phyloP scores from a whole-genome alignment of 1,140 invertebrate genomes.

The Drosophila repleta region DNA sequence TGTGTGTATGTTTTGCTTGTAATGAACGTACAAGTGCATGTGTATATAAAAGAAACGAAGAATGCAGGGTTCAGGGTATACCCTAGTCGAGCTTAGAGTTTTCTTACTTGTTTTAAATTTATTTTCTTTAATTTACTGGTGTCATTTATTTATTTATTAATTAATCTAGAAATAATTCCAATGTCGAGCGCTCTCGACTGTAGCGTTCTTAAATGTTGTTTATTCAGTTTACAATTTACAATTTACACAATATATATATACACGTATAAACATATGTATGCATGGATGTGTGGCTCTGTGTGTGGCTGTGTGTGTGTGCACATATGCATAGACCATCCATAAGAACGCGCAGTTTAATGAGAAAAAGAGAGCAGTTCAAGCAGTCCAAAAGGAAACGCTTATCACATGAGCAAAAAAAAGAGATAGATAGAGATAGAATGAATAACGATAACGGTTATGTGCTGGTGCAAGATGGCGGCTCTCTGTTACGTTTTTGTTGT shows the following conservation, averaged over 20 bases:
- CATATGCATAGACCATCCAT: not conserved
- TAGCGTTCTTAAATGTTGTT: conserved; percentile 28
- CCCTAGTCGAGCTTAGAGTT: too few relatives aligned
- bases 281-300: not conserved
- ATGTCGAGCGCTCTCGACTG: conserved; percentile 4
- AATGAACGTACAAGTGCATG: too few relatives aligned
- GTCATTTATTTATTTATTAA: not conserved
- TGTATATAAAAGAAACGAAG: too few relatives aligned
- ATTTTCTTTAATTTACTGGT: too few relatives aligned
- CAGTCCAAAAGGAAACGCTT: conserved; percentile 58
- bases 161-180: not conserved
- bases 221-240: conserved; percentile 50
- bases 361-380: conserved; percentile 64
- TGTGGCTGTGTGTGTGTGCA: not conserved
- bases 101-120: too few relatives aligned
- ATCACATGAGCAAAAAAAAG: conserved; percentile 70
- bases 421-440: conserved; percentile 11
- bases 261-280: conserved; percentile 36
- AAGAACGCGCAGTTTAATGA: conserved; percentile 44
- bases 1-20: too few relatives aligned
- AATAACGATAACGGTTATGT: conserved; percentile 29
- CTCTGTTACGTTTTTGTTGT: conserved; percentile 25
- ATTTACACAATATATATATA: conserved; percentile 47
- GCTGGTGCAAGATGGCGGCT: conserved; percentile 42
- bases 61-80: too few relatives aligned